Conservation (phyloP, 1,140 invertebrate genomes). For the Papilio xuthus region DNA sequence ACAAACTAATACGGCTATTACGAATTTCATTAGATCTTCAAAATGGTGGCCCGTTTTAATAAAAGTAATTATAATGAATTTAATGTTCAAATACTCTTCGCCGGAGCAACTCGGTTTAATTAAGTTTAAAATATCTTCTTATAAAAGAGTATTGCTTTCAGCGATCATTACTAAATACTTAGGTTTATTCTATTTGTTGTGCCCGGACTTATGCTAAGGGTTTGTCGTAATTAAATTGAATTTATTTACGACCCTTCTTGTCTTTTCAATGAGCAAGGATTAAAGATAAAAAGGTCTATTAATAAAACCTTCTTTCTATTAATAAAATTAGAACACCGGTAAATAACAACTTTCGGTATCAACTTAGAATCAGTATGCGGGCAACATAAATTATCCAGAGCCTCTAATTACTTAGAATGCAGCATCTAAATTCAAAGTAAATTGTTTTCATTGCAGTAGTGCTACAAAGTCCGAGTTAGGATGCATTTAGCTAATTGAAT, state of each 20-base stretch:
- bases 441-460: neutral
- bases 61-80: constrained; percentile 31
- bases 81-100: constrained; percentile 25
- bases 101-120: neutral
- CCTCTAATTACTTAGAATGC: neutral
- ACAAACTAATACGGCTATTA: constrained; percentile 13
- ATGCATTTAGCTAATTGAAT: constrained; percentile 7
- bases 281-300: neutral
- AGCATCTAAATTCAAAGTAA: neutral
- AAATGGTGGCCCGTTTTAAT: constrained; percentile 24
- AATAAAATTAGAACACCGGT: neutral
- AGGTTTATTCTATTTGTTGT: constrained; percentile 4
- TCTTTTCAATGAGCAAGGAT: neutral
- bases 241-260: neutral
- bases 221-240: constrained; percentile 14
- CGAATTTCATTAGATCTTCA: constrained; percentile 25
- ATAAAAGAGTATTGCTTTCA: constrained; percentile 29
- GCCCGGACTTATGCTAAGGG: neutral
- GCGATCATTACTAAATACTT: neutral
- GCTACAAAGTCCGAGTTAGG: neutral
- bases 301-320: neutral
- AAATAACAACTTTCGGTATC: neutral
- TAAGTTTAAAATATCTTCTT: constrained; percentile 16
- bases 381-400: neutral
- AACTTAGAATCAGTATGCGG: neutral